A percentile compares a stretch with the other conserved stretches of the same genome.
These are phyloP conservation scores for Thunnus albacares DNA, from an alignment of 2,797 vertebrate genomes.

Conservation along the genomic window DNA sequence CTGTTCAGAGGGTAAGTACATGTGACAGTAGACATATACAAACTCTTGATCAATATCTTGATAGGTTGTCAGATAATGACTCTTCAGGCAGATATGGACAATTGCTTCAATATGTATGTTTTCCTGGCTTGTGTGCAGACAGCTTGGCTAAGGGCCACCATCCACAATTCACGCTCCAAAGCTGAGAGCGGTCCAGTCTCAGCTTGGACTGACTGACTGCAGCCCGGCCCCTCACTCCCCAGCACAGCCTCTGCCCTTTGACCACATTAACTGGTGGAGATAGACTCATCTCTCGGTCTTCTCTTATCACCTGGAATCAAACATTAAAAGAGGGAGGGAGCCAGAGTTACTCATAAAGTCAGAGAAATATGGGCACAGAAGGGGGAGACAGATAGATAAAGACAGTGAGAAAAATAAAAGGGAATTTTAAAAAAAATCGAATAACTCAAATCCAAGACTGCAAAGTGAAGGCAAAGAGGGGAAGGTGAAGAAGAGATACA, in stretches of 20 bases:
- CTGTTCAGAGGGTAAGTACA: constrained; percentile 75
- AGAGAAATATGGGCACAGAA: constrained; percentile 63
- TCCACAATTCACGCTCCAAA: constrained; percentile 55
- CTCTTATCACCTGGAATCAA: constrained; percentile 86
- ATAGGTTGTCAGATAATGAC: constrained; percentile 79
- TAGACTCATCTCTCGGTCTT: constrained; percentile 76
- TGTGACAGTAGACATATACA: constrained; percentile 79
- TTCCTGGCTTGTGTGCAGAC: constrained; percentile 52
- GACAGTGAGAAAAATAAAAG: constrained; percentile 30
- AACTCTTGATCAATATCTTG: constrained; percentile 81
- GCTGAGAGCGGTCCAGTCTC: constrained; percentile 48
- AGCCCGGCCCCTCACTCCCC: constrained; percentile 48
- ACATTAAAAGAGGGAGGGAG: constrained; percentile 84
- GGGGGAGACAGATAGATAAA: constrained; percentile 55
- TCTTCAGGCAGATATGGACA: constrained; percentile 65
- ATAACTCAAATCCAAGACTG: constrained; percentile 12
- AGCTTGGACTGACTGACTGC: constrained; percentile 50
- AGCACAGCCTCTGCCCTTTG: constrained; percentile 83
- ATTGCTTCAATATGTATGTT: constrained; percentile 72
- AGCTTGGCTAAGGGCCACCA: constrained; percentile 58
- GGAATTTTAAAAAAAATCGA: constrained; percentile 13
- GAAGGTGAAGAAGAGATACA: background rate
- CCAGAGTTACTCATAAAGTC: constrained; percentile 74
- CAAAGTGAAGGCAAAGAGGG: background rate
- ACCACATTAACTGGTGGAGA: constrained; percentile 85